Base-by-base conservation (phyloP, 2,797 vertebrate species). In the Hypotaenidia okinawae region DNA sequence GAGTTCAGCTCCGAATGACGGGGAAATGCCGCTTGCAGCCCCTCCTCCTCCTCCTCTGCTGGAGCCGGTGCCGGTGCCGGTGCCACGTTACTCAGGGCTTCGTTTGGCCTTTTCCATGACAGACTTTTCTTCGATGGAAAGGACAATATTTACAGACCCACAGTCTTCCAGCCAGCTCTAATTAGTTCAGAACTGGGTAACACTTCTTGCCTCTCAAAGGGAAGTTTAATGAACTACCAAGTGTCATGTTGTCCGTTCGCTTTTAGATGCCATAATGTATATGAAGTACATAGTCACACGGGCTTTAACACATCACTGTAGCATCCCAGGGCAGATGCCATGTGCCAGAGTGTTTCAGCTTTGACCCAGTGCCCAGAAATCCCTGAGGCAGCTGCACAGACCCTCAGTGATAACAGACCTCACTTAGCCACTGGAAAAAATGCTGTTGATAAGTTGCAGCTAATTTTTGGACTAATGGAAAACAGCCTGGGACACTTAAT, bases 231-330 rank as follows among this genome's bases (percentile, higher is more conserved):
- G 39, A 63, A 4, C 55, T 5, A 12, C 28, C 27, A 10, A 8
- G 43, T 27, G 30, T 9, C 30, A 9, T 6, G 32, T 37, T 49
- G 58, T 6, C 1, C 0, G 16, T 11, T 57, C 23, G 54, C 30
- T 27, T 68, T 58, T 33, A 69, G 49, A 51, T 28, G 61, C 67
- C 39, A 4, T 13, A 5, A n/a, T 12, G 15, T 3, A 7, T 2
- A 14, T 4, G 9, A 59, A 39, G 12, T 8, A 21, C 16, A 25
- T 7, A 10, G 55, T 16, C 32, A 7, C 5, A 1, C 0, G 4
- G 32, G 47, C 16, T 52, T 39, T 39, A 22, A 18, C 3, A 15
- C 6, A 5, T 16, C 24, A 33, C 64, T 63, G 49, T 37, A 10
- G 64, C 33, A 49, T 58, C 28, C 51, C 55, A 15, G 57, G 51